Percentiles rank a stretch among this genome's conserved stretches.
These are phyloP conservation scores for Amblyjoppa fuscipennis DNA, from an alignment of 2,888 invertebrate species.

Conservation along the genomic window DNA sequence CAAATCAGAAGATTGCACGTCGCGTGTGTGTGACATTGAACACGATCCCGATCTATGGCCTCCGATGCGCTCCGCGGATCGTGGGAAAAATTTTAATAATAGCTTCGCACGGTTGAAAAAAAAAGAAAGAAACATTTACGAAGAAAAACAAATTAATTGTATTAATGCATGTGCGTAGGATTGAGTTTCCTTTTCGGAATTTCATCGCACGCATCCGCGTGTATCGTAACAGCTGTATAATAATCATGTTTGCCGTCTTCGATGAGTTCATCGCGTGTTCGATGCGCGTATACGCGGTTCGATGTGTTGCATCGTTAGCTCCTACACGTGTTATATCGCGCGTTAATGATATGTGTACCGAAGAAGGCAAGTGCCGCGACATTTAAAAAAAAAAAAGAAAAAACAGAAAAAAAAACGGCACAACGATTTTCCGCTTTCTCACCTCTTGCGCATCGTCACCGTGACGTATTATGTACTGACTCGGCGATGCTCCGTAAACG, in stretches of 20 bases:
- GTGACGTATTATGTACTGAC: constrained; percentile 81
- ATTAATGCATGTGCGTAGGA: constrained; percentile 6
- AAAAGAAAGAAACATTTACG: not conserved
- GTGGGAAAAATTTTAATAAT: constrained; percentile 48
- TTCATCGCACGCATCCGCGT: constrained; percentile 22
- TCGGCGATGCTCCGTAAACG: constrained; percentile 80
- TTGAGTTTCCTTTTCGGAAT: constrained; percentile 17
- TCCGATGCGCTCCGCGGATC: constrained; percentile 47
- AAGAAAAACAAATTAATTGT: constrained; percentile 19
- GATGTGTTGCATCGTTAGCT: constrained; percentile 27
- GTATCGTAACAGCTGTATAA: constrained; percentile 24
- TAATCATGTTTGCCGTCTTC: constrained; percentile 6
- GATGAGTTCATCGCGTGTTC: constrained; percentile 40
- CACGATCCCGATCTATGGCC: constrained; percentile 30
- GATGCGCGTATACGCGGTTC: constrained; percentile 1
- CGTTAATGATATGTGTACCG: constrained; percentile 11
- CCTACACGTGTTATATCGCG: not conserved
- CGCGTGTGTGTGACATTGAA: constrained; percentile 52
- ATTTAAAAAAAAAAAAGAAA: not conserved
- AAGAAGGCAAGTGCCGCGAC: constrained; percentile 6
- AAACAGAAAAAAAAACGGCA: constrained; percentile 1
- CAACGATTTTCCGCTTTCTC: constrained; percentile 64
- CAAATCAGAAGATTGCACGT: constrained; percentile 5
- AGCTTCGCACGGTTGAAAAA: not conserved
- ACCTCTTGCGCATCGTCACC: constrained; percentile 83